Conservation (phyloP, 2,888 invertebrate genomes). For the Stenichneumon culpator region DNA sequence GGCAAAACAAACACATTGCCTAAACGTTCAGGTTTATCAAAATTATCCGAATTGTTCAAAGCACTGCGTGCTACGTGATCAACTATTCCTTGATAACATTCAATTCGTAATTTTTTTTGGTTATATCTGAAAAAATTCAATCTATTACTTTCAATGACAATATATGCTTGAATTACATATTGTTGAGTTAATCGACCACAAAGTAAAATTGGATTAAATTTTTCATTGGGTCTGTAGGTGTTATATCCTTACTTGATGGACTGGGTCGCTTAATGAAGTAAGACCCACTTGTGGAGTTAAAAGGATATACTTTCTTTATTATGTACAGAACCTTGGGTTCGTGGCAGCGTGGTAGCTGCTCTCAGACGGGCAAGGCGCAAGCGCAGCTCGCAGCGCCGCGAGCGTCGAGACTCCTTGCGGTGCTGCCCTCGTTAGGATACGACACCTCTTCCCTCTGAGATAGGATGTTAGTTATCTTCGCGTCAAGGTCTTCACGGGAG, state of each 20-base stretch:
- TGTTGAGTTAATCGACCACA: conserved; percentile 42
- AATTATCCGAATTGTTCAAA: conserved; percentile 19
- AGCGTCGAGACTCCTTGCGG: no score
- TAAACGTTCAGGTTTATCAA: background rate
- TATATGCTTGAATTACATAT: conserved; percentile 33
- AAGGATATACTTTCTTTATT: no score
- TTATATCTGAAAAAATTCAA: conserved; percentile 25
- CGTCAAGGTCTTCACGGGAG: background rate
- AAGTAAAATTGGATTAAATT: conserved; percentile 28
- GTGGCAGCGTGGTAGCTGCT: no score
- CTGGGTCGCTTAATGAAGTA: no score
- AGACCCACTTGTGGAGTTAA: no score
- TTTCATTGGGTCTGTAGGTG: conserved; percentile 11
- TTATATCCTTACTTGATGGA: no score
- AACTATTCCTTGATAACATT: conserved; percentile 34
- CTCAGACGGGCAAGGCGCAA: no score
- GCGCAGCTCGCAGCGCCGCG: no score
- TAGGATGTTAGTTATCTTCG: background rate
- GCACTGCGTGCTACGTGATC: conserved; percentile 24
- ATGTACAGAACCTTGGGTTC: no score
- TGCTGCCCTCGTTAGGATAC: conserved; percentile 3
- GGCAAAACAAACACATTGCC: conserved; percentile 34
- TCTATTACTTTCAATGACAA: conserved; percentile 22
- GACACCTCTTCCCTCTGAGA: conserved; percentile 20
- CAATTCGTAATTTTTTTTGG: conserved; percentile 40